Base-by-base conservation (phyloP, 2,888 invertebrate genomes). In the Ormyrus pomaceus region DNA sequence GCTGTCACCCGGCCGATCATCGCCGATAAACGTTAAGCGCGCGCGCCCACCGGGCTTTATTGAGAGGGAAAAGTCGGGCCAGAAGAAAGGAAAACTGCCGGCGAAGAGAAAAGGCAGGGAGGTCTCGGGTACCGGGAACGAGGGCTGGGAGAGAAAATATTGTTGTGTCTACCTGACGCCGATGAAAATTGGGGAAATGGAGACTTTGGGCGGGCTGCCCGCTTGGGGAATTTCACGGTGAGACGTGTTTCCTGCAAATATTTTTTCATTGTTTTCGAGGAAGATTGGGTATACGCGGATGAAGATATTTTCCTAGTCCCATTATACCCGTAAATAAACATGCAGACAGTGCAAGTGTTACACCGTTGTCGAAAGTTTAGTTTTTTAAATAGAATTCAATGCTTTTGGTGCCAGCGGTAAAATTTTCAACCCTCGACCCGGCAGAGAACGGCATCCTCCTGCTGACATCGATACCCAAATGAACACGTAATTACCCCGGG, bases 51-150 rank as follows among this genome's bases (percentile, higher is more conserved):
- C 48, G 8, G 34, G 34, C 34, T 5, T 51, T 46, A 58, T 8
- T 8, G 13, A 59, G 34, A 11, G 53, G 46, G 50, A 61, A 62
- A 56, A 65, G 70, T 77, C 65, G 19, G 50, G 8, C 34, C 46
- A 61, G 69, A 58, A 71, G 62, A 78, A 74, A 78, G 69, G 81
- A 77, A 81, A 78, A 81, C 75, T 78, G 74, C 81, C 78, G 81
- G 53, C 71, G 53, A 4, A 0, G 5, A 50, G 50, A 46, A 45
- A 45, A 7, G 1, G 19, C 7, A 6, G 5, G 81, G 78, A 75
- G 81, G 81, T 78, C 81, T 51, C 9, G 46, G 61, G 55, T 48
- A 7, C 11, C 13, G 13, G 51, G 51, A n/a, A 5, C 10, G 46
- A 19, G 13, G 58, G n/a, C 51, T n/a, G 7, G 0, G 10, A 46